Conservation (phyloP, 2,113 vertebrate species). For the Nesogale talazaci region DNA sequence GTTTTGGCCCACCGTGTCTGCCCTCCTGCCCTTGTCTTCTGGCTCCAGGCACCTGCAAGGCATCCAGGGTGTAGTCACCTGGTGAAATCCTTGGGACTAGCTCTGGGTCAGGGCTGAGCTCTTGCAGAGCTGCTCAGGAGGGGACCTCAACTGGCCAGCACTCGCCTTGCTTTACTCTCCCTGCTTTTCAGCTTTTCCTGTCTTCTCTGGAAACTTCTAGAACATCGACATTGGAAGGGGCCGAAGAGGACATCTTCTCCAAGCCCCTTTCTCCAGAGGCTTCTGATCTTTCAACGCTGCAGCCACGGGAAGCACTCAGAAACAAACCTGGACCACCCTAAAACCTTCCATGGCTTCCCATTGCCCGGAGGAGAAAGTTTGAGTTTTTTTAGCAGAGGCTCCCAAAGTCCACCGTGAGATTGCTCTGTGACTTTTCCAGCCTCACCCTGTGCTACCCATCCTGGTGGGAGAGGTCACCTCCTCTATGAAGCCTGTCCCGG, state of each 20-base stretch:
- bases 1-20: background rate
- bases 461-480: background rate
- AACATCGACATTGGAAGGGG: conserved; percentile 1
- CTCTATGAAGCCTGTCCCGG: conserved; percentile 3
- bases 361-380: background rate
- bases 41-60: background rate
- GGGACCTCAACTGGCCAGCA: background rate
- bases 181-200: background rate
- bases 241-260: background rate
- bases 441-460: background rate
- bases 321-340: background rate
- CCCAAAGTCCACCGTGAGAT: background rate
- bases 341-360: background rate
- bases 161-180: conserved; percentile 8
- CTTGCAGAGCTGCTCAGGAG: background rate
- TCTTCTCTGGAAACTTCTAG: conserved; percentile 35
- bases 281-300: background rate
- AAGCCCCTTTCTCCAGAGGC: background rate
- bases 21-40: background rate
- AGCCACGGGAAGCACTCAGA: background rate
- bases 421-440: background rate
- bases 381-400: background rate
- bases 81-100: background rate
- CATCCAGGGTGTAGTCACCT: background rate
- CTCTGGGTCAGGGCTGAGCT: background rate